phyloP scores from a whole-genome alignment of 2,888 invertebrate species.

The Linnaemya tessellans region DNA sequence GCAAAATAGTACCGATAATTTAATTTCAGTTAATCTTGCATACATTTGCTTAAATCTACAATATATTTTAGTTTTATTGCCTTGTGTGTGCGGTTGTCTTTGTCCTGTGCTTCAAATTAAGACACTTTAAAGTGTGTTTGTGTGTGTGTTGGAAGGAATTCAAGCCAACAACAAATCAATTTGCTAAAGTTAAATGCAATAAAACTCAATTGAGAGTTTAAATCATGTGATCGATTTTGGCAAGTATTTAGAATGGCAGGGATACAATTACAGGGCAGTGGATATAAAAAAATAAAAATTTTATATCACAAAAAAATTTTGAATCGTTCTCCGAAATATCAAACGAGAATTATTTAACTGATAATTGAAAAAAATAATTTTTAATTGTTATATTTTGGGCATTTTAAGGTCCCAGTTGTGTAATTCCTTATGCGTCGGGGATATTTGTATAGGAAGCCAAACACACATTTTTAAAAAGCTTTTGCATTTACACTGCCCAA shows the following conservation, averaged over 20 bases:
- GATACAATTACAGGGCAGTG: background rate
- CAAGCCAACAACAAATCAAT: constrained; percentile 38
- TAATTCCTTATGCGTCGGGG: too few relatives aligned
- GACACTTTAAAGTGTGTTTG: constrained; percentile 24
- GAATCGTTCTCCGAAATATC: too few relatives aligned
- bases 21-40: constrained; percentile 18
- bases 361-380: too few relatives aligned
- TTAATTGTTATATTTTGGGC: too few relatives aligned
- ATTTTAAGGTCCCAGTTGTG: too few relatives aligned
- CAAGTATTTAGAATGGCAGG: constrained; percentile 12
- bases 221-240: background rate
- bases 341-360: too few relatives aligned
- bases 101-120: background rate
- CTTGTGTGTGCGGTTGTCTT: background rate
- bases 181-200: constrained; percentile 2
- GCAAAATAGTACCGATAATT: constrained; percentile 4
- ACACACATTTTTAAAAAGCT: too few relatives aligned
- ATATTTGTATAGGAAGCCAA: too few relatives aligned
- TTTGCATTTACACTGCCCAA: too few relatives aligned
- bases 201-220: background rate
- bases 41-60: constrained; percentile 11
- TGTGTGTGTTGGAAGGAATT: constrained; percentile 37
- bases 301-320: too few relatives aligned
- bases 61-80: constrained; percentile 4
- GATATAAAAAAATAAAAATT: background rate